These are phyloP conservation scores for Rhineura floridana DNA, from an alignment of 2,113 vertebrate species.

Conservation along the genomic window DNA sequence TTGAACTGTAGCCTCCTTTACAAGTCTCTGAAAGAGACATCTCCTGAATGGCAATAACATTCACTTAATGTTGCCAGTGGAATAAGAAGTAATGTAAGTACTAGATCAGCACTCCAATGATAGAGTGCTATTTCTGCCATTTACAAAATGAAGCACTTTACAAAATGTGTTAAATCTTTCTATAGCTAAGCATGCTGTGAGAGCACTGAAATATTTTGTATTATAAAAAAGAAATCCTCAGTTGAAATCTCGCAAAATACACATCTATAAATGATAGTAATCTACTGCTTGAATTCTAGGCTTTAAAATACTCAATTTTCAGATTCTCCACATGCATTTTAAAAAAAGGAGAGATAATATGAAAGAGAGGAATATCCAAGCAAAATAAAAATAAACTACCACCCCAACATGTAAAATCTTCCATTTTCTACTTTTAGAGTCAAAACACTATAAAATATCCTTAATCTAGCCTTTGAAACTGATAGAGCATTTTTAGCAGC, in stretches of 20 bases:
- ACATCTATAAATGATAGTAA: slow-evolving; percentile 22
- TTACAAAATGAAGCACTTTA: slow-evolving; percentile 56
- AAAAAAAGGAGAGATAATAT: neutral
- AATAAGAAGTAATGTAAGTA: slow-evolving; percentile 30
- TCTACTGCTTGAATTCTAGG: neutral
- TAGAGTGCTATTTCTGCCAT: slow-evolving; percentile 39
- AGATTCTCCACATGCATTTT: neutral
- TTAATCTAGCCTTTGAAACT: neutral
- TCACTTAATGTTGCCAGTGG: slow-evolving; percentile 45
- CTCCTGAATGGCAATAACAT: slow-evolving; percentile 30
- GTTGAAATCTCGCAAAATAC: neutral
- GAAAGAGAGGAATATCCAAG: neutral
- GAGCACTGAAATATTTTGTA: slow-evolving; percentile 28
- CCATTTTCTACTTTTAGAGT: slow-evolving; percentile 1
- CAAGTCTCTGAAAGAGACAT: slow-evolving; percentile 39
- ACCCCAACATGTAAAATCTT: neutral
- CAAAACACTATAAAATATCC: neutral
- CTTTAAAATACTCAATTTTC: slow-evolving; percentile 18
- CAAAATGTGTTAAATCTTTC: slow-evolving; percentile 56
- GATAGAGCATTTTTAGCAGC: neutral
- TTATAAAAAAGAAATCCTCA: neutral
- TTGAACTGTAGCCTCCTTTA: slow-evolving; percentile 20
- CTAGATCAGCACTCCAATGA: slow-evolving; percentile 20
- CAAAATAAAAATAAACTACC: slow-evolving; percentile 20
- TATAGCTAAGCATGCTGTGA: slow-evolving; percentile 1